phyloP scores from a whole-genome alignment of 2,888 invertebrate genomes.

The Oscheius sp. region DNA sequence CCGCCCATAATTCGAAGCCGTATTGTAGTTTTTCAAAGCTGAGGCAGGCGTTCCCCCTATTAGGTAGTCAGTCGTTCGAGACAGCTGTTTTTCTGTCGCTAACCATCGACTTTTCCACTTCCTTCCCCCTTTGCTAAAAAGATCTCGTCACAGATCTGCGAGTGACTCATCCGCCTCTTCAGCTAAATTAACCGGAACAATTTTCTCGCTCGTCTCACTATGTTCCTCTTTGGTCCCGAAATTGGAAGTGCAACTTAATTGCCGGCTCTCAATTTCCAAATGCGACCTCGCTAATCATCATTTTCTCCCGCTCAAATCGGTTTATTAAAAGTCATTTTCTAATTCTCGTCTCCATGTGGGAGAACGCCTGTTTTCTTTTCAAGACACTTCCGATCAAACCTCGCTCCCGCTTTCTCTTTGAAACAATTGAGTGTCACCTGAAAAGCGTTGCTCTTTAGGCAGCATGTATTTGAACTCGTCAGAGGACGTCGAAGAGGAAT shows the following conservation, averaged over 20 bases:
- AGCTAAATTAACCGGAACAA: no score
- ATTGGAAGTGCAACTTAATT: no score
- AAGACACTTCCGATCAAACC: not conserved
- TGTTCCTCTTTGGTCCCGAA: no score
- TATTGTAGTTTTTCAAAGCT: no score
- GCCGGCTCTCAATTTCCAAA: not conserved
- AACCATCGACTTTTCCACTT: no score
- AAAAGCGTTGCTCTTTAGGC: not conserved
- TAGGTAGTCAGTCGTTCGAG: no score
- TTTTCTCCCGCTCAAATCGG: not conserved
- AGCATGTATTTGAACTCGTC: conserved; percentile 14
- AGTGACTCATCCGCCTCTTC: no score
- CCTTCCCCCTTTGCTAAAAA: no score
- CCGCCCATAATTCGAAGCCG: no score
- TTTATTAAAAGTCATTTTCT: not conserved
- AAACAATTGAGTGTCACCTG: not conserved
- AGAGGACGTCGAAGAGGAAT: not conserved
- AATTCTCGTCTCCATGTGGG: not conserved
- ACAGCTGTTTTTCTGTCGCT: no score
- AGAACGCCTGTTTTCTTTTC: not conserved
- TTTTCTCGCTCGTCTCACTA: not conserved
- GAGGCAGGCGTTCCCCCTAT: no score
- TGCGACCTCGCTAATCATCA: not conserved
- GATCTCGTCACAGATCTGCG: no score
- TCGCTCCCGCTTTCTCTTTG: not conserved